Conservation (phyloP, 2,797 vertebrate species). For the Cetoscarus ocellatus region DNA sequence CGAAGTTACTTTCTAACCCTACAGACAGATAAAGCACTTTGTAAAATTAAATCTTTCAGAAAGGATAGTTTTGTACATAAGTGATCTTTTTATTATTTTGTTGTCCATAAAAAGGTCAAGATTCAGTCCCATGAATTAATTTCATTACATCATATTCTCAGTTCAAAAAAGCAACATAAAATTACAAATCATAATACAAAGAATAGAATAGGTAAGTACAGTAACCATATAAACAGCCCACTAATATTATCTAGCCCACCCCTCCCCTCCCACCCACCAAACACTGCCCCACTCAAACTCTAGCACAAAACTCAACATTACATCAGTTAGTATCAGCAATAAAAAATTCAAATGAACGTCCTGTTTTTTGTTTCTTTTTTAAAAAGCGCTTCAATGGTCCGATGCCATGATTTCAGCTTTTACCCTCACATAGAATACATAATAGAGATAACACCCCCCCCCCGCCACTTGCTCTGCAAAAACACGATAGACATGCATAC, state of each 20-base stretch:
- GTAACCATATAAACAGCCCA: constrained; percentile 84
- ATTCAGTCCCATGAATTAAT: constrained; percentile 83
- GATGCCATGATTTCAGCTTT: constrained; percentile 73
- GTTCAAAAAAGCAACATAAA: constrained; percentile 84
- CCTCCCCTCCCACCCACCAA: constrained; percentile 35
- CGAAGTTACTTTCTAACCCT: no score
- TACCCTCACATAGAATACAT: constrained; percentile 78
- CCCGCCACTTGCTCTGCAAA: constrained; percentile 74
- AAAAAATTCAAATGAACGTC: constrained; percentile 71
- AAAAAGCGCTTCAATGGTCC: constrained; percentile 76
- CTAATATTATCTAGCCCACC: constrained; percentile 65
- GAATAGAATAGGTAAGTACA: constrained; percentile 84
- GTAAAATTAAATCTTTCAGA: background rate
- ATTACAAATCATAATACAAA: constrained; percentile 86
- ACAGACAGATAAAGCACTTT: background rate
- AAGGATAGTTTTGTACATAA: constrained; percentile 75
- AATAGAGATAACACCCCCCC: constrained; percentile 67
- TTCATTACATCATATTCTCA: constrained; percentile 83
- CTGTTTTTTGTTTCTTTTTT: constrained; percentile 29
- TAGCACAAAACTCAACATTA: constrained; percentile 83
- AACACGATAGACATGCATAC: constrained; percentile 85
- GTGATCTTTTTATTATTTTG: constrained; percentile 77
- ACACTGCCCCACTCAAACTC: constrained; percentile 65
- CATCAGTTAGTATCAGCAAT: constrained; percentile 82
- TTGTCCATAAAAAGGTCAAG: constrained; percentile 85